Base-by-base conservation (phyloP, 2,797 vertebrate species). In the Pristis pectinata region DNA sequence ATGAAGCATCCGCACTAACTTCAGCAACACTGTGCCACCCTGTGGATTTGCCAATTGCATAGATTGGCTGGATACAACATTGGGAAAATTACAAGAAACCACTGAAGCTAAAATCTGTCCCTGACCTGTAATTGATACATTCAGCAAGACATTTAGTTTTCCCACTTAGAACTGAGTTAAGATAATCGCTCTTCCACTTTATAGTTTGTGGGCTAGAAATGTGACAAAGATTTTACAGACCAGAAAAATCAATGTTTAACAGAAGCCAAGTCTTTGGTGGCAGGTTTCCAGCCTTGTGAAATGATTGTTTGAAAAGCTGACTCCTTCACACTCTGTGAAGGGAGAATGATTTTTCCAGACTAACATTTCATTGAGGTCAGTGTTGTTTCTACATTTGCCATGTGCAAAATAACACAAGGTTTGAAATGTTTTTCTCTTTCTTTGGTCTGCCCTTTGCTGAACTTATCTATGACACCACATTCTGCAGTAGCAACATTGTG, bases 251-350 rank as follows among this genome's bases (percentile, higher is more conserved):
- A 85, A 85, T 85, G 8, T 85, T 85, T 56, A 85, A 27, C 82
- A 85, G 82, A 56, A 56, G 82, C 49, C 49, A 82, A 82, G 49
- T 85, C 49, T 56, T 44, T 82, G 80, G 80, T 87, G 83, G 83
- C 27, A 87, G 5, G 34, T 59, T 87, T 87, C 83, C 53, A 87
- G 30, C 53, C 8, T 3, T n/a, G 30, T 87, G 83, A 87, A 61
- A 59, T 87, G 13, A 87, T 87, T 87, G 83, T 87, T 59, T n/a
- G 3, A 34, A 59, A 59, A 17, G 11, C 15, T 15, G 56, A n/a
- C 56, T n/a, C 59, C 80, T 83, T 9, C 44, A 53, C 80, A 53
- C 6, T 83, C 44, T 10, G 24, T 49, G 27, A 53, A 83, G 80
- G 8, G 44, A 83, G 49, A 44, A 49, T 49, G 22, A 83, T 49